phyloP scores from a whole-genome alignment of 1,140 invertebrate species.

The Marisa cornuarietis region DNA sequence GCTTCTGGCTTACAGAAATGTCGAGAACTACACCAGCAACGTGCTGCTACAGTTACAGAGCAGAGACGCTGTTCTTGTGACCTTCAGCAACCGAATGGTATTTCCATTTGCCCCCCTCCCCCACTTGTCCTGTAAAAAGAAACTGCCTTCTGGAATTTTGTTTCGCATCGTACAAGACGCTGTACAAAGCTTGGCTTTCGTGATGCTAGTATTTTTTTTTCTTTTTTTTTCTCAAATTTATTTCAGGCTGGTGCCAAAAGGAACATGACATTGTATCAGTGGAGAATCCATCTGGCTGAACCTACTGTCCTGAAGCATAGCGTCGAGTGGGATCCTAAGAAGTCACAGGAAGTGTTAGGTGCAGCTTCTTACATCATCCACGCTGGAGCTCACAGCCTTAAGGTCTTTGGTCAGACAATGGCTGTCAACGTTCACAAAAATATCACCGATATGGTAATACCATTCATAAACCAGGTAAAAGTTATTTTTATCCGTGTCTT shows the following conservation, averaged over 20 bases:
- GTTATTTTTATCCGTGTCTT: no score
- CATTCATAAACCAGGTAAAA: constrained; percentile 13
- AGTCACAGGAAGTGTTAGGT: background rate
- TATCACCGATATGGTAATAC: constrained; percentile 10
- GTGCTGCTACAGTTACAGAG: background rate
- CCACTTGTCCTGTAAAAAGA: no score
- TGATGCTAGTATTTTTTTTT: background rate
- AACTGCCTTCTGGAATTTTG: no score
- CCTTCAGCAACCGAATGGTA: constrained; percentile 9
- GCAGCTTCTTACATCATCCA: background rate
- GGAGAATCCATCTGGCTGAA: constrained; percentile 8
- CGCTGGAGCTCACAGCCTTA: constrained; percentile 11
- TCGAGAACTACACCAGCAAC: background rate
- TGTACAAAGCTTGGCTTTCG: background rate
- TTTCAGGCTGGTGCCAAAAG: constrained; percentile 13
- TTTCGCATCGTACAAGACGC: no score
- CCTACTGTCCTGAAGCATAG: background rate
- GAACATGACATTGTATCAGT: background rate
- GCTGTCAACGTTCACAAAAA: constrained; percentile 12
- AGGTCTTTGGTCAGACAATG: constrained; percentile 12
- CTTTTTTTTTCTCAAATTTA: background rate
- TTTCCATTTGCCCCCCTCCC: background rate
- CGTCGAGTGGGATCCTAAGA: constrained; percentile 7
- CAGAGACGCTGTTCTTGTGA: constrained; percentile 4
- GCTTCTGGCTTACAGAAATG: constrained; percentile 1